Percentiles rank a stretch among this genome's conserved stretches.
Evolutionary conservation across 1,140 invertebrate species (phyloP).

Genomic region (Bradysia coprophila): DNA sequence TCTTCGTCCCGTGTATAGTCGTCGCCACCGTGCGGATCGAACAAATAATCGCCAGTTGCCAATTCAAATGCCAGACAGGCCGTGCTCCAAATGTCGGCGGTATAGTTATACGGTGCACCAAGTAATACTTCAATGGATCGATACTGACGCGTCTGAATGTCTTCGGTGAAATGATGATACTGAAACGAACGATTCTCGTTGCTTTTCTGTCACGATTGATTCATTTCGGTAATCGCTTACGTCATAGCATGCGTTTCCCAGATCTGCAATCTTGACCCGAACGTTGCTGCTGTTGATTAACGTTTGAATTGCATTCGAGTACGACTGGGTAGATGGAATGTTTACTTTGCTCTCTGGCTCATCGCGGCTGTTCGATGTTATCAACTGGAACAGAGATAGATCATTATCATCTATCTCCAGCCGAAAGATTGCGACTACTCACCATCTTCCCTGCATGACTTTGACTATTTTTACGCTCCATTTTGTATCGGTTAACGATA

Average conservation of each 20-base stretch:
- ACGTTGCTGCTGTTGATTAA: slow-evolving; percentile 73
- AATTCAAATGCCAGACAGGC: slow-evolving; percentile 98
- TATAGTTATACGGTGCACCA: slow-evolving; percentile 83
- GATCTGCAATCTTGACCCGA: slow-evolving; percentile 89
- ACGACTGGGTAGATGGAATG: slow-evolving; percentile 9
- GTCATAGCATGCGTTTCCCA: slow-evolving; percentile 97
- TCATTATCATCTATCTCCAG: not conserved
- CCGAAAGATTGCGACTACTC: slow-evolving; percentile 3
- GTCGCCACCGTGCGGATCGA: slow-evolving; percentile 81
- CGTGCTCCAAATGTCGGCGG: slow-evolving; percentile 96
- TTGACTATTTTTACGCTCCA: slow-evolving; percentile 14
- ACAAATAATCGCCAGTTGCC: slow-evolving; percentile 96
- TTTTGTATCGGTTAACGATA: slow-evolving; percentile 16
- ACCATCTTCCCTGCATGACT: slow-evolving; percentile 11
- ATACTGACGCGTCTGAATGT: slow-evolving; percentile 98
- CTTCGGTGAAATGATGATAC: slow-evolving; percentile 30
- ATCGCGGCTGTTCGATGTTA: slow-evolving; percentile 11
- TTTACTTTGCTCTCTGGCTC: not conserved
- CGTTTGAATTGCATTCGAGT: slow-evolving; percentile 44
- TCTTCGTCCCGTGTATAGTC: slow-evolving; percentile 89
- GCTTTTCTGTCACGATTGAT: too few relatives aligned
- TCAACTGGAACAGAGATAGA: slow-evolving; percentile 8
- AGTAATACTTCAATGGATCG: slow-evolving; percentile 91
- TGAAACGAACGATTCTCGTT: slow-evolving; percentile 3
- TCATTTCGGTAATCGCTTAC: too few relatives aligned